Evolutionary conservation across 2,888 invertebrate species (phyloP), one percentile per base, ranked within the genome.

Genomic region (Amblyjoppa proteus): DNA sequence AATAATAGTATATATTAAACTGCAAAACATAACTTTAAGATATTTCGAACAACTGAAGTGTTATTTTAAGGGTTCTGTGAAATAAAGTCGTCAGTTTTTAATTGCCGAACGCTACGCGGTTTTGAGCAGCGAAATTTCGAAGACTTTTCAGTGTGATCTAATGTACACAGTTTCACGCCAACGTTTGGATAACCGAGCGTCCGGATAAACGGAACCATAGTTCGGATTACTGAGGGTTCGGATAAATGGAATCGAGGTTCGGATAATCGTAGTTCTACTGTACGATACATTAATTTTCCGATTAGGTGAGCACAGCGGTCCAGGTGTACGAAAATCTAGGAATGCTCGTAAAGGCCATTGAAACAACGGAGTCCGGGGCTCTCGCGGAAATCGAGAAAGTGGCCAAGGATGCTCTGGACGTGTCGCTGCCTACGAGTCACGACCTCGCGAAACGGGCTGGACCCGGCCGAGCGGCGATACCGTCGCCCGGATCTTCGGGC

Each of bases 261-360:
- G 3, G 11, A 41, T 41, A 41, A 11, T 41, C 41, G 41, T 41
- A 3, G 11, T 41, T 41, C 11, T 41, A 11, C 2, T 41, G 41
- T 41, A 41, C 1, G 11, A 61, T 28, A 61, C 16, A 31, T 74
- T 41, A 16, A 64, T 64, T 61, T 53, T 69, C 51, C 85, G 79
- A 84, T 92, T 93, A 96, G 94, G 95, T 96, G 64, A 95, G 95
- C 51, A 95, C 95, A n/a, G 95, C 96, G 0, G 94, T 96, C n/a
- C 96, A 96, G 91, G 96, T 96, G 13, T 96, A 96, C 90, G 95
- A 95, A 89, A 96, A 96, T 92, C 92, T 96, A 70, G 94, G 94
- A 73, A 93, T 94, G 71, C 91, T 95, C 69, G 92, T 91, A 31
- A 90, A 90, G 77, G 95, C 95, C 45, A 94, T 96, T 4, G 94